Conservation (phyloP, 2,888 invertebrate species). For the Ligdia adustata region DNA sequence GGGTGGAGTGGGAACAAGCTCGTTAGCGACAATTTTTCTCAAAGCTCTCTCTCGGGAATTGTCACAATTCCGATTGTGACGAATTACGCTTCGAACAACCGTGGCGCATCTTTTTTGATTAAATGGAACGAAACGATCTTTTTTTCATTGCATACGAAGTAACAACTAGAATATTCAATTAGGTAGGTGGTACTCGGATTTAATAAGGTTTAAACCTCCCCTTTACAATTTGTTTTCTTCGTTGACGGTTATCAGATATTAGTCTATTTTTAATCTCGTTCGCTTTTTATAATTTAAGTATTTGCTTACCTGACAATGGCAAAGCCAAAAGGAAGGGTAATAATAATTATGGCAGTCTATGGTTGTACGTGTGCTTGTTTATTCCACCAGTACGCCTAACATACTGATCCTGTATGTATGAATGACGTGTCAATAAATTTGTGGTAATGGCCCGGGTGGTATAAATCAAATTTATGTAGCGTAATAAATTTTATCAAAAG, state of each 20-base stretch:
- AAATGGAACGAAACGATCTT: constrained; percentile 51
- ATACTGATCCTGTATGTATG: too few species aligned
- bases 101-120: constrained; percentile 59
- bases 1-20: constrained; percentile 58
- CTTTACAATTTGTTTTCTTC: constrained; percentile 2
- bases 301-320: too few species aligned
- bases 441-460: too few species aligned
- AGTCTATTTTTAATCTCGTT: too few species aligned
- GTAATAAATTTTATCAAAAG: too few species aligned
- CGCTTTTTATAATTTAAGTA: too few species aligned
- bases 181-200: background rate
- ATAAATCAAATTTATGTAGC: too few species aligned
- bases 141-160: constrained; percentile 11
- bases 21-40: constrained; percentile 83
- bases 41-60: constrained; percentile 77
- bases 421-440: too few species aligned
- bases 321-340: too few species aligned
- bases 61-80: constrained; percentile 81
- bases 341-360: too few species aligned
- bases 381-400: too few species aligned
- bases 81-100: constrained; percentile 72
- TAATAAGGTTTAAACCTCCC: background rate
- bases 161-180: constrained; percentile 25
- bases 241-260: background rate
- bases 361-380: too few species aligned